These are phyloP conservation scores for Montipora cactus DNA, from an alignment of 64 coral and sea anemone species.

Conservation along the genomic window DNA sequence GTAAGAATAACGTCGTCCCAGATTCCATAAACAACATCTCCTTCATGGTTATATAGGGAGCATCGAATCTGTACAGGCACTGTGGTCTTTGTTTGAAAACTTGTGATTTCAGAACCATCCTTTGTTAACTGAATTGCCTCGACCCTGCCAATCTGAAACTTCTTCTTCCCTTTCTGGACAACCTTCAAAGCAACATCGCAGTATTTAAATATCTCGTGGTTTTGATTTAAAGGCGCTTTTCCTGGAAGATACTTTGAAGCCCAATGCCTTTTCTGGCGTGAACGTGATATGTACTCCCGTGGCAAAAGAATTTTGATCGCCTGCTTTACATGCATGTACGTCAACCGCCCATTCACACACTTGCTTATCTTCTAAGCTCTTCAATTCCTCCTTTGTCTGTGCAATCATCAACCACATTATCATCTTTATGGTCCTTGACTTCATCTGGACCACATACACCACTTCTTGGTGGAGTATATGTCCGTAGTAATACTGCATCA, in stretches of 20 bases:
- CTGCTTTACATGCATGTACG: slow-evolving; percentile 42
- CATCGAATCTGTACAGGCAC: no score
- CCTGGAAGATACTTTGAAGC: slow-evolving; percentile 71
- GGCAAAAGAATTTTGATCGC: slow-evolving; percentile 65
- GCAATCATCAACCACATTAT: neutral
- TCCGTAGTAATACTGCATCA: no score
- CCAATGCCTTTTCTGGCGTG: slow-evolving; percentile 53
- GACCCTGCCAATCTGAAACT: no score
- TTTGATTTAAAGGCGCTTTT: slow-evolving; percentile 53
- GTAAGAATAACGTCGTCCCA: slow-evolving; percentile 35
- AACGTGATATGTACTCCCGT: slow-evolving; percentile 58
- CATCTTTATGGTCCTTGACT: neutral
- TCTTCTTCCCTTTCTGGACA: neutral
- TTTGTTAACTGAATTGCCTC: no score
- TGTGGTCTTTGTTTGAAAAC: no score
- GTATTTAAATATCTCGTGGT: slow-evolving; percentile 63
- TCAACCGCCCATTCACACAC: neutral
- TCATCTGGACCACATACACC: neutral
- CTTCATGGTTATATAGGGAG: no score
- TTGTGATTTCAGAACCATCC: no score
- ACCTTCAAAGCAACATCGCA: slow-evolving; percentile 41
- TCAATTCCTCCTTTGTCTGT: no score
- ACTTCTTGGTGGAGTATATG: no score
- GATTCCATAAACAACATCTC: neutral
- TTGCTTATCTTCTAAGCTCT: slow-evolving; percentile 52